Percentiles rank a stretch among this genome's conserved stretches.
phyloP scores from a whole-genome alignment of 1,140 invertebrate species.

The Stegodyphus mimosarum region DNA sequence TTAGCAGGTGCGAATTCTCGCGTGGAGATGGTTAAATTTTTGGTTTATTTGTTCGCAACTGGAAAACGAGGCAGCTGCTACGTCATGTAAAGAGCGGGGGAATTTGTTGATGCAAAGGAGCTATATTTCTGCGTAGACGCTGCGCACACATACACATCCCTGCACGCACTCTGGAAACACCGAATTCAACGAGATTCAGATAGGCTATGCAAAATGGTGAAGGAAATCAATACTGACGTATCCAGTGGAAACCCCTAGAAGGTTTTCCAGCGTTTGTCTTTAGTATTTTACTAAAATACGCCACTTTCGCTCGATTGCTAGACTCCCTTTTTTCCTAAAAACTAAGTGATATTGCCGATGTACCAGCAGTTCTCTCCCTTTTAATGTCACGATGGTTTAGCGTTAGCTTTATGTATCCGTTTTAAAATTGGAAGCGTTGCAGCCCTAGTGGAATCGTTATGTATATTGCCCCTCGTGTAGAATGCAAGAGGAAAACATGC shows the following conservation, averaged over 20 bases:
- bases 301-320: conserved; percentile 44
- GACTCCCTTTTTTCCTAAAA: conserved; percentile 23
- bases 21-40: conserved; percentile 34
- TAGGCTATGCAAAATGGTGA: conserved; percentile 59
- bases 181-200: conserved; percentile 60
- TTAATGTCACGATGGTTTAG: conserved; percentile 50
- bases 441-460: background rate
- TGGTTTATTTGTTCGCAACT: conserved; percentile 49
- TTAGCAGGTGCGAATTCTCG: conserved; percentile 49
- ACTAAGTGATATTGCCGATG: conserved; percentile 59
- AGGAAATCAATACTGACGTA: conserved; percentile 61
- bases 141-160: conserved; percentile 49
- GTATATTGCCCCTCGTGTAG: background rate
- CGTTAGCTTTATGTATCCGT: conserved; percentile 23
- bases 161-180: conserved; percentile 33
- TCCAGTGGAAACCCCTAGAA: conserved; percentile 53
- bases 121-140: conserved; percentile 41
- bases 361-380: conserved; percentile 50
- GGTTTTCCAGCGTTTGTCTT: conserved; percentile 58
- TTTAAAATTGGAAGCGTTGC: background rate
- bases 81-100: conserved; percentile 51
- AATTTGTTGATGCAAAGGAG: conserved; percentile 36
- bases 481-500: background rate
- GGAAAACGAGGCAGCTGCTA: conserved; percentile 45
- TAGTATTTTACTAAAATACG: conserved; percentile 49